Evolutionary conservation across 64 coral and sea anemone species (phyloP).

Genomic region (Actinia tenebrosa): DNA sequence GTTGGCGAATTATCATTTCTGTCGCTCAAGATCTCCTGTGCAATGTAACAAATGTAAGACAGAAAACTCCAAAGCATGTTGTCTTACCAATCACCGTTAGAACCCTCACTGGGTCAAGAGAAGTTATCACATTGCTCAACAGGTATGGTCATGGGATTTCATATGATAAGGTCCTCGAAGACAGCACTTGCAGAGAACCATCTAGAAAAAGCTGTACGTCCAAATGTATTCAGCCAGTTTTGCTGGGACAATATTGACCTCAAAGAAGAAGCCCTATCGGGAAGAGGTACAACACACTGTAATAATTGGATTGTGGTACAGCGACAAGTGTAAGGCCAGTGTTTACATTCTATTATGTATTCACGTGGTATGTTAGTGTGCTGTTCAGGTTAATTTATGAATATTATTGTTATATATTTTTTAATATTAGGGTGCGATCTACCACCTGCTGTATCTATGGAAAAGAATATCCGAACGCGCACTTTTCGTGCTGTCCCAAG

Average conservation of each 20-base stretch:
- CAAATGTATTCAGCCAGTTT: conserved; percentile 41
- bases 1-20: neutral
- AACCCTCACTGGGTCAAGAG: conserved; percentile 33
- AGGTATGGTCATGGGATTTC: conserved; percentile 62
- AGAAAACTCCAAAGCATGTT: conserved; percentile 35
- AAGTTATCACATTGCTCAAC: conserved; percentile 48
- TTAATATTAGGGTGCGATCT: neutral
- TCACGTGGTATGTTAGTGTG: too few species aligned
- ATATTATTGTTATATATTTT: neutral
- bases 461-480: neutral
- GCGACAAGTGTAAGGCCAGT: neutral
- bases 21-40: conserved; percentile 25
- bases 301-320: conserved; percentile 34
- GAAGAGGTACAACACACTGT: conserved; percentile 50
- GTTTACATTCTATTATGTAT: neutral
- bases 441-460: neutral
- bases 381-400: neutral
- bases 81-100: conserved; percentile 25
- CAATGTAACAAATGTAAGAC: conserved; percentile 35
- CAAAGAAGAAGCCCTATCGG: conserved; percentile 43
- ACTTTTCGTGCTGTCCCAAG: conserved; percentile 7
- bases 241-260: conserved; percentile 58
- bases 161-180: conserved; percentile 29
- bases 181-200: conserved; percentile 35
- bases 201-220: conserved; percentile 8